Conservation (phyloP, 2,113 vertebrate genomes). For the Dasypus novemcinctus region DNA sequence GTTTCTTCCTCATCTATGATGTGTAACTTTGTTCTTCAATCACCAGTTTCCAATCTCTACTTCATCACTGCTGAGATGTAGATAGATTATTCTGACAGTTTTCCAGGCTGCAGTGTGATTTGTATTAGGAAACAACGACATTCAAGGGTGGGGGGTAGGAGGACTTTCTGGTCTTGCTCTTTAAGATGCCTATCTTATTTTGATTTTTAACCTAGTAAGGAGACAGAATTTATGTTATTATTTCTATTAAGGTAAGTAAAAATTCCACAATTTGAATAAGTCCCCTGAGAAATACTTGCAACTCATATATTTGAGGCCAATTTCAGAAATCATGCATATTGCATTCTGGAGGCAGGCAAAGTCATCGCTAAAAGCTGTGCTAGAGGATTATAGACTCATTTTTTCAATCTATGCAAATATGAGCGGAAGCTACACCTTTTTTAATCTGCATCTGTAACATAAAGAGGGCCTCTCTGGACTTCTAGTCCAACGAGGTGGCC, state of each 20-base stretch:
- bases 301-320: not conserved
- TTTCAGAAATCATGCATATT: slow-evolving; percentile 9
- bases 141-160: not conserved
- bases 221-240: not conserved
- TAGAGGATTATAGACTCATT: not conserved
- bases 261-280: not conserved
- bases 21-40: not conserved
- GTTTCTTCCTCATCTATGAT: not conserved
- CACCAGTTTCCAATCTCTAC: not conserved
- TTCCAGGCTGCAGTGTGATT: not conserved
- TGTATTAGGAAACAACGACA: not conserved
- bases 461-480: not conserved
- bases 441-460: not conserved
- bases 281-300: not conserved
- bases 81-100: not conserved
- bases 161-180: not conserved
- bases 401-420: not conserved
- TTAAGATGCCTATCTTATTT: not conserved
- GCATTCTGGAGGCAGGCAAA: not conserved
- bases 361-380: not conserved
- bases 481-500: not conserved
- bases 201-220: not conserved
- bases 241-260: not conserved
- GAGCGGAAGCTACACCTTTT: not conserved
- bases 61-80: not conserved